phyloP scores from a whole-genome alignment of 2,797 vertebrate species.

The Danio aesculapii region DNA sequence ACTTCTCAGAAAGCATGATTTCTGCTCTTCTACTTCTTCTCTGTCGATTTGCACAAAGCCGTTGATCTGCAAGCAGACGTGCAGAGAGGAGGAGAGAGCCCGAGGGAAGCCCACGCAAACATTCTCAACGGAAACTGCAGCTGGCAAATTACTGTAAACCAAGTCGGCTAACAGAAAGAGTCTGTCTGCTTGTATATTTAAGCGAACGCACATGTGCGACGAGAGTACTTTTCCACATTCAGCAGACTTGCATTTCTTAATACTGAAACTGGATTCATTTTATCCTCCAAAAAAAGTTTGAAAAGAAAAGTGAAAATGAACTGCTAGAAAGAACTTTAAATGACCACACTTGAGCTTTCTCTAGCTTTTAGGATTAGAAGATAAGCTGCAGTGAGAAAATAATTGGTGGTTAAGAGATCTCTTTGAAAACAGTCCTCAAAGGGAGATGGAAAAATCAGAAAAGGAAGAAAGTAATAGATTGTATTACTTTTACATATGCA shows the following conservation, averaged over 20 bases:
- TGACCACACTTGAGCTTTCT: too few species aligned
- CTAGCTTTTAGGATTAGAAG: neutral
- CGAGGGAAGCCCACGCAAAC: slow-evolving; percentile 44
- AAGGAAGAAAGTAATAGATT: too few species aligned
- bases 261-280: neutral
- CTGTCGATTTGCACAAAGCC: slow-evolving; percentile 23
- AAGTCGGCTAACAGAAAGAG: slow-evolving; percentile 17
- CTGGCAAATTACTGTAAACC: slow-evolving; percentile 38
- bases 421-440: too few species aligned
- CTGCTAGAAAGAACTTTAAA: neutral
- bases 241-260: neutral
- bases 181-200: neutral
- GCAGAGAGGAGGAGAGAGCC: slow-evolving; percentile 10
- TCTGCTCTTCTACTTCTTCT: slow-evolving; percentile 31
- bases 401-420: too few species aligned
- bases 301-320: too few species aligned
- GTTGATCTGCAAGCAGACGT: slow-evolving; percentile 14
- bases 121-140: slow-evolving; percentile 39
- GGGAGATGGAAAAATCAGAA: too few species aligned
- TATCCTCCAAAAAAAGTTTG: neutral
- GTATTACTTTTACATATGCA: too few species aligned
- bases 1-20: slow-evolving; percentile 49
- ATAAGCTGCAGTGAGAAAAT: too few species aligned
- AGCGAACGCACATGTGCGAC: slow-evolving; percentile 21
- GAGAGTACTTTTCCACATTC: slow-evolving; percentile 26